Conservation (phyloP, 2,797 vertebrate species). For the Hoplostethus mediterraneus region DNA sequence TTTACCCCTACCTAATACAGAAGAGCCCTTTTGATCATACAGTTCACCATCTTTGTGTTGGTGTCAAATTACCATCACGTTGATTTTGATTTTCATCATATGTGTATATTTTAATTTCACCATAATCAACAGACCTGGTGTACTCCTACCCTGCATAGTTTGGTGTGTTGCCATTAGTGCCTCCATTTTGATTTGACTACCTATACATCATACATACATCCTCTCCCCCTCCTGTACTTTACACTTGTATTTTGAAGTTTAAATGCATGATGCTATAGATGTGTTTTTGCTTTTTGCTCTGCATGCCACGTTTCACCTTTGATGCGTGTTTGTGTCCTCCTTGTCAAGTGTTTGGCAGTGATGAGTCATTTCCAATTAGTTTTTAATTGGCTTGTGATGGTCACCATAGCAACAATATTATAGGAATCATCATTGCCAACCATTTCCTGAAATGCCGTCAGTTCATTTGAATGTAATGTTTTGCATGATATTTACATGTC, state of each 20-base stretch:
- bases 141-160: background rate
- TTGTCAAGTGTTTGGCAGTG: conserved; percentile 66
- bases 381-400: conserved; percentile 43
- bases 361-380: conserved; percentile 29
- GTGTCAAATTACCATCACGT: conserved; percentile 31
- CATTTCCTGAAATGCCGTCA: conserved; percentile 50
- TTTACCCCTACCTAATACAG: background rate
- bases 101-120: conserved; percentile 20
- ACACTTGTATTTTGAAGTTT: conserved; percentile 8
- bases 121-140: conserved; percentile 16
- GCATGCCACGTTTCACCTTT: conserved; percentile 50
- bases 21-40: background rate
- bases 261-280: conserved; percentile 65
- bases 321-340: conserved; percentile 22
- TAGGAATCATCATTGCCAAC: conserved; percentile 68
- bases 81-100: conserved; percentile 12
- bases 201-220: background rate
- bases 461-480: conserved; percentile 55
- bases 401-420: conserved; percentile 44
- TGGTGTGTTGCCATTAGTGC: background rate
- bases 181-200: background rate
- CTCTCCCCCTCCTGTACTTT: conserved; percentile 6
- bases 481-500: conserved; percentile 61
- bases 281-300: conserved; percentile 33
- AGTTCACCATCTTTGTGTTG: conserved; percentile 4